A percentile compares a stretch with the other conserved stretches of the same genome.
These are phyloP conservation scores for Dynastes grantii DNA, from an alignment of 2,888 invertebrate genomes.

Conservation along the genomic window DNA sequence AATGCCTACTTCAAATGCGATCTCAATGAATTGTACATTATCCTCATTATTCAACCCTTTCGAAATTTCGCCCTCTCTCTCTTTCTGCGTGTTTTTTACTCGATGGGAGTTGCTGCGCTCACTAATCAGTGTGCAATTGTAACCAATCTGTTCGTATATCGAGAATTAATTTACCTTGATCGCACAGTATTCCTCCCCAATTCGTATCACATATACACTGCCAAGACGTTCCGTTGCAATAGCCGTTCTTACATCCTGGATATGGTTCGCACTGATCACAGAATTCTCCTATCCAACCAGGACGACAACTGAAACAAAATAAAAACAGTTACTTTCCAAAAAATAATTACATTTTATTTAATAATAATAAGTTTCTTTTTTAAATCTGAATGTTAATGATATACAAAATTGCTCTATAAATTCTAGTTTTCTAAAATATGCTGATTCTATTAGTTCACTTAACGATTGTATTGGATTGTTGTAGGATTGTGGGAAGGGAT, in stretches of 20 bases:
- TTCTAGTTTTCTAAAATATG: no score
- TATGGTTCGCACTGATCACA: constrained; percentile 96
- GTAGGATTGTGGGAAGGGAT: no score
- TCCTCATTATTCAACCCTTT: constrained; percentile 42
- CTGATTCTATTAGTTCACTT: no score
- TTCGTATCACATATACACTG: constrained; percentile 98
- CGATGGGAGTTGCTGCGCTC: not conserved
- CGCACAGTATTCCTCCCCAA: constrained; percentile 98
- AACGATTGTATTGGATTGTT: no score
- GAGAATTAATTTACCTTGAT: constrained; percentile 79
- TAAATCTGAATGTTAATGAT: no score
- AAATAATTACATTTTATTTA: no score
- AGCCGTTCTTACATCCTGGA: constrained; percentile 97
- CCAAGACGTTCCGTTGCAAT: constrained; percentile 94
- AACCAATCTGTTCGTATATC: constrained; percentile 7
- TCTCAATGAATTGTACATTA: constrained; percentile 50
- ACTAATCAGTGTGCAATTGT: constrained; percentile 10
- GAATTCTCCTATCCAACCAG: constrained; percentile 93
- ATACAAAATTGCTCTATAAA: no score
- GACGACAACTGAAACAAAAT: constrained; percentile 82
- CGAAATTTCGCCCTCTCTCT: not conserved
- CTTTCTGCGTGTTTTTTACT: not conserved
- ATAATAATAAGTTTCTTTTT: no score
- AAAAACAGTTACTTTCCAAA: not conserved
- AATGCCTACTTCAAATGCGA: constrained; percentile 54